Evolutionary conservation across 1,140 invertebrate genomes (phyloP).

Genomic region (Stratiolaelaps scimitus): DNA sequence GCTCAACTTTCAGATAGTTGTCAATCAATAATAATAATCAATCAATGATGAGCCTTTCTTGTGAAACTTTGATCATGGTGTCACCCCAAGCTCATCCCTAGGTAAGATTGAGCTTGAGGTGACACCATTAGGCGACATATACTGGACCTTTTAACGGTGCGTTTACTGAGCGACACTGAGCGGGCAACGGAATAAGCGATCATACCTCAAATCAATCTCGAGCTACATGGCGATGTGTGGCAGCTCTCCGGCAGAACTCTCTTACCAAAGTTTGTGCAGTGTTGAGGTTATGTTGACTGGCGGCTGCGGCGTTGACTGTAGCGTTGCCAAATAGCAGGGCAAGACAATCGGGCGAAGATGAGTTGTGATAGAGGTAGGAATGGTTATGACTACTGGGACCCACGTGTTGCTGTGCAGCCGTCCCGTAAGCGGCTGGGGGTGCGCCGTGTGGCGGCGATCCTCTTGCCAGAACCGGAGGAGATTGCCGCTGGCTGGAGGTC

Average conservation of each 20-base stretch:
- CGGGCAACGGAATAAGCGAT: background rate
- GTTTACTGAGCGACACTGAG: no score
- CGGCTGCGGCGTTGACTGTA: background rate
- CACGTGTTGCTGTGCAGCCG: background rate
- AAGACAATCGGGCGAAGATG: slow-evolving; percentile 24
- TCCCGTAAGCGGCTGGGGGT: background rate
- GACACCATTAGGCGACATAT: no score
- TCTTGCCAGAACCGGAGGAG: slow-evolving; percentile 4
- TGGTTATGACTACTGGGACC: background rate
- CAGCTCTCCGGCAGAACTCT: background rate
- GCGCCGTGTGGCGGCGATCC: slow-evolving; percentile 7
- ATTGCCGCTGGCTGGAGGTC: slow-evolving; percentile 7
- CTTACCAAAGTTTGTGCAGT: slow-evolving; percentile 16
- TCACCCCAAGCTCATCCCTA: no score
- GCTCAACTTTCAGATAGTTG: no score
- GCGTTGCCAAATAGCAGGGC: slow-evolving; percentile 9
- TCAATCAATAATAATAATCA: no score
- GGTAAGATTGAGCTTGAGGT: no score
- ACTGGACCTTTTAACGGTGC: no score
- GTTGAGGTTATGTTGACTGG: background rate
- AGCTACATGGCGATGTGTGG: no score
- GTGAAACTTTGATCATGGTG: no score
- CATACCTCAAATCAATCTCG: background rate
- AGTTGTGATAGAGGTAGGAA: slow-evolving; percentile 23
- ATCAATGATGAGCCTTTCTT: no score